phyloP scores from a whole-genome alignment of 2,113 vertebrate species.

The Sebastes fasciatus region DNA sequence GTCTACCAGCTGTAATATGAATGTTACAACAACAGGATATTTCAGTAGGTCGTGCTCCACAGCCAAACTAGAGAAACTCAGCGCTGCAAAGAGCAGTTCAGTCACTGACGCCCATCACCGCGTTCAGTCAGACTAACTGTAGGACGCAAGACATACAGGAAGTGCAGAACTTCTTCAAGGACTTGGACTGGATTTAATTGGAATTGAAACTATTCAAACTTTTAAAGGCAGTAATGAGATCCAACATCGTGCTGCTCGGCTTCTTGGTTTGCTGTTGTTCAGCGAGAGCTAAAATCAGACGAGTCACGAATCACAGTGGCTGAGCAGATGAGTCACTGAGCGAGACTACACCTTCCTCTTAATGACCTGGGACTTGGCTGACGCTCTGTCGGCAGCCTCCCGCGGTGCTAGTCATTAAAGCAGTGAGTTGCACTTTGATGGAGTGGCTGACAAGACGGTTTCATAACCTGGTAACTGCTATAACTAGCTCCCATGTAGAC shows the following conservation, averaged over 20 bases:
- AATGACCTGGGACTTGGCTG: background rate
- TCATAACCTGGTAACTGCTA: background rate
- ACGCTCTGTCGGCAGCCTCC: background rate
- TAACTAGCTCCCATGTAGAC: no score
- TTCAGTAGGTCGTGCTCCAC: background rate
- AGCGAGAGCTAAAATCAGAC: background rate
- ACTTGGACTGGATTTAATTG: background rate
- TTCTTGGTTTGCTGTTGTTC: background rate
- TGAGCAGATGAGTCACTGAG: slow-evolving; percentile 23
- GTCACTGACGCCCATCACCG: background rate
- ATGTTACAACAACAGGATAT: background rate
- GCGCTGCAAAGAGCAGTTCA: background rate
- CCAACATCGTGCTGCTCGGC: background rate
- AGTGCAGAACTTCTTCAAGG: background rate
- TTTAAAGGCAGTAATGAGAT: background rate
- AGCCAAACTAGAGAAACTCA: background rate
- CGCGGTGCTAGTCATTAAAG: background rate
- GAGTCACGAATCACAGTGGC: slow-evolving; percentile 21
- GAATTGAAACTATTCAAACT: background rate
- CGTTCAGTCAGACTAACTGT: no score
- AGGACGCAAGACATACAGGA: background rate
- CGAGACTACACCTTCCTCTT: slow-evolving; percentile 26
- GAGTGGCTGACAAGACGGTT: background rate
- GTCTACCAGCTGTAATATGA: background rate
- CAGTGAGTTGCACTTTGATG: background rate